A percentile compares a stretch with the other conserved stretches of the same genome.
These are phyloP conservation scores for Nixonia krombeini DNA, from an alignment of 1,140 invertebrate genomes.

Conservation along the genomic window DNA sequence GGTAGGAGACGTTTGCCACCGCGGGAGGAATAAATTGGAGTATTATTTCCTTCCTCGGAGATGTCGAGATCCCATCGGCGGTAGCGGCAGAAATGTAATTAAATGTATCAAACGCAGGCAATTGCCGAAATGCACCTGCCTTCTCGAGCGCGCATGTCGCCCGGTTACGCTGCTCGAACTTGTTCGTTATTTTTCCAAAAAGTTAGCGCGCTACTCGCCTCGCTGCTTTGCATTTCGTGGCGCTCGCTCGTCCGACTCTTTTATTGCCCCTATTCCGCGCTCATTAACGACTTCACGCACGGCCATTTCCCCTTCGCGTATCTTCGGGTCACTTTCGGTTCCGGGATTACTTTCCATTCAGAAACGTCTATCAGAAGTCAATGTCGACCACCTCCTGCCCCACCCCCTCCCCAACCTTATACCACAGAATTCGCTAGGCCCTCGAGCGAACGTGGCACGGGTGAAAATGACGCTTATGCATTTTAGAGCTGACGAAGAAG, in stretches of 20 bases:
- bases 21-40: slow-evolving; percentile 59
- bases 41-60: slow-evolving; percentile 60
- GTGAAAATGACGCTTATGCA: no score
- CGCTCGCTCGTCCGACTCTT: neutral
- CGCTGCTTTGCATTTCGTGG: slow-evolving; percentile 6
- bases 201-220: neutral
- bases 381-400: no score
- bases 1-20: slow-evolving; percentile 5
- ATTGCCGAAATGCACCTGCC: slow-evolving; percentile 62
- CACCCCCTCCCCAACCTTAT: no score
- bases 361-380: no score
- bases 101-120: slow-evolving; percentile 68
- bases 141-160: slow-evolving; percentile 13
- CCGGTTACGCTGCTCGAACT: slow-evolving; percentile 18
- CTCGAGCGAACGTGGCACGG: no score
- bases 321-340: no score
- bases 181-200: neutral
- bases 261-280: neutral
- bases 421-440: no score
- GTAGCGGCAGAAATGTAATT: slow-evolving; percentile 59
- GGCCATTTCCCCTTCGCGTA: no score
- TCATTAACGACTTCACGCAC: slow-evolving; percentile 21
- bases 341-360: no score
- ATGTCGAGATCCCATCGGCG: slow-evolving; percentile 54
- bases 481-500: no score